These are phyloP conservation scores for Cephalotes varians DNA, from an alignment of 2,888 invertebrate genomes.

Conservation along the genomic window DNA sequence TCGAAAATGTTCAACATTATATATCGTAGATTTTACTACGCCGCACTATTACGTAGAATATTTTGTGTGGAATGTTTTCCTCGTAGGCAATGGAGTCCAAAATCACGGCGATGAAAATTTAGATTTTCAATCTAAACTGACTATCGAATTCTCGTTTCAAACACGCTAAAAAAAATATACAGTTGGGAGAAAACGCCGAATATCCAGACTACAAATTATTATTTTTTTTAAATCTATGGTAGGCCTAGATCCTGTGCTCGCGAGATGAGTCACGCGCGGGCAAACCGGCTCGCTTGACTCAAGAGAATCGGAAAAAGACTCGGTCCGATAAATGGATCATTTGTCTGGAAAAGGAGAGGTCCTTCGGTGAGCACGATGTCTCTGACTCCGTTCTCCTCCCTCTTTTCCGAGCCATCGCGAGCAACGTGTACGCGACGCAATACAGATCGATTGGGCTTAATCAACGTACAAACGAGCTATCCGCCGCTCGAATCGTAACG, in stretches of 20 bases:
- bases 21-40: not conserved
- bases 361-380: slow-evolving; percentile 67
- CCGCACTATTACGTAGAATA: not conserved
- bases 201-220: not conserved
- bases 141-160: not conserved
- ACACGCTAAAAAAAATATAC: not conserved
- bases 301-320: slow-evolving; percentile 60
- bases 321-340: slow-evolving; percentile 71
- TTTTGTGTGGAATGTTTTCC: not conserved
- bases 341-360: slow-evolving; percentile 76
- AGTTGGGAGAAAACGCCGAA: not conserved
- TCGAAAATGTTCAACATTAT: not conserved
- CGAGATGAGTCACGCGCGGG: slow-evolving; percentile 50
- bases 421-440: slow-evolving; percentile 55
- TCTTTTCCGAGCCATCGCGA: slow-evolving; percentile 40
- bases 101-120: not conserved
- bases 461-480: slow-evolving; percentile 67
- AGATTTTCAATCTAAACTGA: not conserved
- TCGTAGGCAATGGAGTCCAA: not conserved
- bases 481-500: slow-evolving; percentile 14
- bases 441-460: slow-evolving; percentile 71
- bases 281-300: slow-evolving; percentile 62
- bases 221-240: not conserved
- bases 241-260: slow-evolving; percentile 20
- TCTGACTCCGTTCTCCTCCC: slow-evolving; percentile 26